These are phyloP conservation scores for Bugulina stolonifera DNA, from an alignment of 2,888 invertebrate genomes.

Conservation along the genomic window DNA sequence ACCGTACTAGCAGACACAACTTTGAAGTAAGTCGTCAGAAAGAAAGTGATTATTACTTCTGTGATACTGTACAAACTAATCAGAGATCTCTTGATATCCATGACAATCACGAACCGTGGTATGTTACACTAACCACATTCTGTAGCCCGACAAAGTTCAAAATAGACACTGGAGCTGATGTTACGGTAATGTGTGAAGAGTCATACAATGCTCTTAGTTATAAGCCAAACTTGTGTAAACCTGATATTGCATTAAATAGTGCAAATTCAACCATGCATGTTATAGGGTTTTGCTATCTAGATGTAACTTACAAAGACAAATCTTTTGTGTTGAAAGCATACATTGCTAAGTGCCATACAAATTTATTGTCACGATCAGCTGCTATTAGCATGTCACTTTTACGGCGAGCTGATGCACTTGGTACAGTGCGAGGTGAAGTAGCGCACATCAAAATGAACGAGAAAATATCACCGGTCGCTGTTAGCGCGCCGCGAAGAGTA, in stretches of 20 bases:
- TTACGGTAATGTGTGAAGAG: background rate
- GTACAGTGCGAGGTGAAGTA: background rate
- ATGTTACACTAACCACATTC: no score
- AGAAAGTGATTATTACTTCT: background rate
- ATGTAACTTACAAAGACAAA: background rate
- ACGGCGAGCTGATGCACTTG: background rate
- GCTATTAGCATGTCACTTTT: background rate
- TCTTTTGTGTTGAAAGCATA: background rate
- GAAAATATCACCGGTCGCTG: background rate
- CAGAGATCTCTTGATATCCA: background rate
- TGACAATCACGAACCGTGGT: no score
- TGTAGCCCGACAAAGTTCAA: no score
- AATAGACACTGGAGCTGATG: constrained; percentile 18
- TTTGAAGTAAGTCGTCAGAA: no score
- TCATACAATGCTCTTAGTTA: background rate
- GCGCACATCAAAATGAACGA: no score
- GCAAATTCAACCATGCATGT: background rate
- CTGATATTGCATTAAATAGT: background rate
- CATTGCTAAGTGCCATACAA: background rate
- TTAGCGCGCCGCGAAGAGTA: background rate
- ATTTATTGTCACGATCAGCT: background rate
- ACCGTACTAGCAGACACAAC: background rate
- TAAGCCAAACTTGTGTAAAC: background rate
- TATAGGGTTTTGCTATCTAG: background rate
- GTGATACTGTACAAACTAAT: background rate